Base-by-base conservation (phyloP, 2,888 invertebrate genomes). In the Thyatira batis region DNA sequence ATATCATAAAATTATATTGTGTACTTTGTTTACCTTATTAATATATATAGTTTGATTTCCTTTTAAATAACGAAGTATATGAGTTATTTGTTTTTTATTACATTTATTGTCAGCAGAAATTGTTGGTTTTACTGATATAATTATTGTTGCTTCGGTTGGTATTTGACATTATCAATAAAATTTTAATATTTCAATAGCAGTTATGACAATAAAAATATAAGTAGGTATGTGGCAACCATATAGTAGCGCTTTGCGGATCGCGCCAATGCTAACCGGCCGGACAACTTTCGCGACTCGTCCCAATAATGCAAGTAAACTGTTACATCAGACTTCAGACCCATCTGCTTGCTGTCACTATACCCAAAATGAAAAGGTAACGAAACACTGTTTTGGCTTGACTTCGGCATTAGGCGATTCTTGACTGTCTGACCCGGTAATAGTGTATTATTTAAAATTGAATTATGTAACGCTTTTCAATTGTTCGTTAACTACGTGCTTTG, bases 251-350 rank as follows among this genome's bases (percentile, higher is more conserved):
- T 46, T 52, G 55, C 55, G 33, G 44, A 52, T 63, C 65, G 71
- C 60, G 57, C 65, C 71, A 70, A 55, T 61, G 52, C 61, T 65
- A 67, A 85, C 85, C 75, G 73, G 82, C 69, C 65, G 61, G 59
- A 74, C 88, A 82, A 89, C 89, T 89, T 89, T 89, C 89, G 85
- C 85, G 77, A 67, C 71, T 81, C 82, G 82, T 87, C 85, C 82
- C 76, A 80, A 82, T 83, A 83, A 77, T 81, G 77, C 78, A 75
- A 78, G 74, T 82, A 73, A 83, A 84, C 78, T 79, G 63, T 88
- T 87, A 78, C 84, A 69, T 82, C 82, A 84, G 61, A 51, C 43
- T 51, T 82, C 82, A 84, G 61, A 51, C 43, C 51, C 58, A 63
- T 58, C 57, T 60, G 59, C 64, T 71, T 67, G 66, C 67, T 71